Evolutionary conservation across 2,113 vertebrate genomes (phyloP).

Genomic region (Fukomys damarensis): DNA sequence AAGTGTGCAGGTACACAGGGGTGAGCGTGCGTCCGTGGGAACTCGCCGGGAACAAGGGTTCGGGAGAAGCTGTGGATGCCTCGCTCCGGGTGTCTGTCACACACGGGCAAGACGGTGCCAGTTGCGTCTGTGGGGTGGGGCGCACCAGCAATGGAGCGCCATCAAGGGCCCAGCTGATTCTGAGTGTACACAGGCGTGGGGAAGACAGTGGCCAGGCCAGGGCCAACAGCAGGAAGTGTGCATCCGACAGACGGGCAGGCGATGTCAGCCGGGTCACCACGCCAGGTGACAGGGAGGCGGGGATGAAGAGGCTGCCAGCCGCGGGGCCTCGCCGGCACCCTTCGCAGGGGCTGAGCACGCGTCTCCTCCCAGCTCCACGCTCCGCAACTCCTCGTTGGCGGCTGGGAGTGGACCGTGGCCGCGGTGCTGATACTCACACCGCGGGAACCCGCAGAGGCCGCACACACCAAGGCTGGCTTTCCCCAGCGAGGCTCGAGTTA

Average conservation of each 20-base stretch:
- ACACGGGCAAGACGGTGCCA: neutral
- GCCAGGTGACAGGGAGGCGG: neutral
- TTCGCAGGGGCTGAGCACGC: neutral
- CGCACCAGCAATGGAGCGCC: neutral
- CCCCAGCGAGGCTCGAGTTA: neutral
- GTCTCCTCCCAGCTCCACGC: neutral
- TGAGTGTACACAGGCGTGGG: neutral
- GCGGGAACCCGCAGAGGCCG: neutral
- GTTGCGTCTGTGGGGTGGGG: neutral
- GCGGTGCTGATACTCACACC: neutral
- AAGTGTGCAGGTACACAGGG: neutral
- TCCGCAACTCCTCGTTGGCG: neutral
- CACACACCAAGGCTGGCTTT: neutral
- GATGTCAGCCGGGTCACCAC: fast-evolving
- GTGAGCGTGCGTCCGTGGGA: fast-evolving
- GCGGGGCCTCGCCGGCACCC: fast-evolving
- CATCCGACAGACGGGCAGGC: too few relatives aligned
- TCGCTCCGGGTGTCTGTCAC: fast-evolving
- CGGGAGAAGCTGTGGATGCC: neutral
- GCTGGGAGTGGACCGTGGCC: neutral
- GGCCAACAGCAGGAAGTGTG: neutral
- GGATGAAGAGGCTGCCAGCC: fast-evolving
- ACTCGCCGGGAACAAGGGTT: neutral
- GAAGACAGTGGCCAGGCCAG: neutral
- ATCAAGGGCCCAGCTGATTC: fast-evolving